phyloP scores from a whole-genome alignment of 2,797 vertebrate species.

The Myotis findleyi region DNA sequence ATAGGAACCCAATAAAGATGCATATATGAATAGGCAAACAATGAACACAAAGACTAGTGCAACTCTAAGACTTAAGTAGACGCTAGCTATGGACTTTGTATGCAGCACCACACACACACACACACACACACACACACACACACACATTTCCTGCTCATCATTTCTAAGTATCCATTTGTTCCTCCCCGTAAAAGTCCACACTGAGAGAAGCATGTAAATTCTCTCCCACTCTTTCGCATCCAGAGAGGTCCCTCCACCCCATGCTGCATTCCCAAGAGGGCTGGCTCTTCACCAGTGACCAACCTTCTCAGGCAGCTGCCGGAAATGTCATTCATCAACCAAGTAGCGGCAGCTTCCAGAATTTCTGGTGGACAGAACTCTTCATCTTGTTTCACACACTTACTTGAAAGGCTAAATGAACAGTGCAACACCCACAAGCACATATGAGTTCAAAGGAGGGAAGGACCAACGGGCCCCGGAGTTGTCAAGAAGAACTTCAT shows the following conservation, averaged over 20 bases:
- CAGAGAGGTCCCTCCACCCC: not conserved
- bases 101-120: not conserved
- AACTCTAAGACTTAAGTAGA: not conserved
- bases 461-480: not conserved
- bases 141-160: not conserved
- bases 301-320: not conserved
- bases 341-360: not conserved
- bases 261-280: not conserved
- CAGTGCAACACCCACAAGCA: not conserved
- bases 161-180: not conserved
- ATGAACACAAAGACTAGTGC: not conserved
- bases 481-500: constrained; percentile 37
- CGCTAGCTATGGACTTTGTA: not conserved
- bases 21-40: not conserved
- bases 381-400: not conserved
- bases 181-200: not conserved
- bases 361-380: not conserved
- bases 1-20: not conserved
- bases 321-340: not conserved
- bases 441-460: not conserved
- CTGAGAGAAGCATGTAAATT: not conserved
- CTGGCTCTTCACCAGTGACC: not conserved
- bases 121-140: not conserved
- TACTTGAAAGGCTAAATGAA: not conserved
- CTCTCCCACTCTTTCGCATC: not conserved